Conservation (phyloP, 2,888 invertebrate species). For the Gisinianus flammeolus region DNA sequence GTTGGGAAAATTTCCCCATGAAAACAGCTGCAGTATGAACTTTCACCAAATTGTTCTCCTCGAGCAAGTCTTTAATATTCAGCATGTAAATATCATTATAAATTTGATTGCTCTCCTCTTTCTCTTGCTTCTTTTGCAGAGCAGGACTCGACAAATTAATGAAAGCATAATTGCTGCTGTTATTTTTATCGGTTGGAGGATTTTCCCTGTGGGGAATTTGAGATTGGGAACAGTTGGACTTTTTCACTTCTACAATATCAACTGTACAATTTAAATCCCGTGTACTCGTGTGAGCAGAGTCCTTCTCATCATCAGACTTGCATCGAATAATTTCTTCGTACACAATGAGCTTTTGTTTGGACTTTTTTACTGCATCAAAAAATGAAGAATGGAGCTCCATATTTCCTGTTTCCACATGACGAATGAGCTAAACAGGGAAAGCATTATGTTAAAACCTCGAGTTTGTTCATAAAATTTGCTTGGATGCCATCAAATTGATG, state of each 20-base stretch:
- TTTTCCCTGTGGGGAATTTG: not conserved
- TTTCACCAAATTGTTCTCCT: not conserved
- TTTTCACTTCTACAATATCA: not conserved
- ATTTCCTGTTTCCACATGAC: not conserved
- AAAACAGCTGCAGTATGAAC: constrained; percentile 2
- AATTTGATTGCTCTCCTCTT: not conserved
- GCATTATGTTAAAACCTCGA: no score
- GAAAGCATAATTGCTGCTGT: not conserved
- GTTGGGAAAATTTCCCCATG: not conserved
- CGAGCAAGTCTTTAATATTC: not conserved
- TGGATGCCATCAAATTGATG: no score
- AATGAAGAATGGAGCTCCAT: not conserved
- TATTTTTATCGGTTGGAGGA: not conserved
- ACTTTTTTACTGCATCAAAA: not conserved
- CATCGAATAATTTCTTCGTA: not conserved
- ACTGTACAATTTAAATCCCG: not conserved
- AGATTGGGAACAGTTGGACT: not conserved
- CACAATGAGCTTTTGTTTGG: not conserved
- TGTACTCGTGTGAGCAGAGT: not conserved
- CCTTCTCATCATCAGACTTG: not conserved
- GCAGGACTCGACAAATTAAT: not conserved
- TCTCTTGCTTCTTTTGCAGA: not conserved
- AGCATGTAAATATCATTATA: not conserved
- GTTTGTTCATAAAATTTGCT: no score
- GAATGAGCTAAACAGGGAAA: not conserved